Conservation (phyloP, 1,140 invertebrate genomes). For the Drosophila varians region DNA sequence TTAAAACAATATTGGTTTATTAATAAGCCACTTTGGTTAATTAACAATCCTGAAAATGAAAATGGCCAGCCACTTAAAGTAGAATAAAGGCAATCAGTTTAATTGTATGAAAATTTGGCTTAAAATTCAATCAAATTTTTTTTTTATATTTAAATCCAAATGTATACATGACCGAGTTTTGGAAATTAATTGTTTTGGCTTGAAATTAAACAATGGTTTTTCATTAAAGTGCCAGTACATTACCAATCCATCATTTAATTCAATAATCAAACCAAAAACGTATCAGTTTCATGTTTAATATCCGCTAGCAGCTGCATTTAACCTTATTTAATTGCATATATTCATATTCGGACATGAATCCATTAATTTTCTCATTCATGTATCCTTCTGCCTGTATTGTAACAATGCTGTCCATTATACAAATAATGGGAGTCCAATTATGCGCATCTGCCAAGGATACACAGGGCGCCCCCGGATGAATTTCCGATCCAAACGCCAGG, state of each 20-base stretch:
- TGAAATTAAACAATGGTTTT: not conserved
- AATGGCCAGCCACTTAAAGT: no score
- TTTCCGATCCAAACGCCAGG: not conserved
- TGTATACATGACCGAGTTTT: not conserved
- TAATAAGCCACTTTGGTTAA: no score
- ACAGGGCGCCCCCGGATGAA: not conserved
- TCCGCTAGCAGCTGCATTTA: not conserved
- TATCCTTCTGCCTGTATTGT: constrained; percentile 4
- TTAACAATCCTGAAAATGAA: no score
- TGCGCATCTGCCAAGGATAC: constrained; percentile 13
- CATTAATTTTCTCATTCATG: constrained; percentile 11
- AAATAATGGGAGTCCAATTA: constrained; percentile 35
- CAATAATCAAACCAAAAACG: not conserved
- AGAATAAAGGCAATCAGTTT: not conserved
- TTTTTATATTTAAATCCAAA: not conserved
- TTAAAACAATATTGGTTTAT: no score
- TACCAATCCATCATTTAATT: not conserved
- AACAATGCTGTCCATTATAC: constrained; percentile 30
- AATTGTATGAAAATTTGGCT: not conserved
- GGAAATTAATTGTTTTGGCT: not conserved
- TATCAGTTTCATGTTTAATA: not conserved
- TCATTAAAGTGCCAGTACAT: no score
- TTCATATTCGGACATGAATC: not conserved
- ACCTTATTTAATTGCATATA: not conserved
- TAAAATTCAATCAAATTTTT: not conserved